Evolutionary conservation across 2,797 vertebrate species (phyloP).

Genomic region (Staurois parvus): DNA sequence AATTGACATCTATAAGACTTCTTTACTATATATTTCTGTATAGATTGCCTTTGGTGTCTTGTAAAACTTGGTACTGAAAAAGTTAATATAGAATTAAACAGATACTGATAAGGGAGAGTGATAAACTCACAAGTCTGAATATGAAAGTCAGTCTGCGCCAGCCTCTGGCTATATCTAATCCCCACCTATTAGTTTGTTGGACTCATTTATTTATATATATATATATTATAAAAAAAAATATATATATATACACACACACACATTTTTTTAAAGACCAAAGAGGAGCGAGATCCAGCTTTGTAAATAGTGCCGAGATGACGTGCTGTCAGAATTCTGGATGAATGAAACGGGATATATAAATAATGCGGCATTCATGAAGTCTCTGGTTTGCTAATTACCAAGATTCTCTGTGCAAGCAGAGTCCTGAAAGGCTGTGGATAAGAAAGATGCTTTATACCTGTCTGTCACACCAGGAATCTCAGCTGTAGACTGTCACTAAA

Average conservation of each 20-base stretch:
- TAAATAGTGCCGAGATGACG: constrained; percentile 82
- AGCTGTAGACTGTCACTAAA: constrained; percentile 78
- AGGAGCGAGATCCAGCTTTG: constrained; percentile 70
- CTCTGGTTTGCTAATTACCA: constrained; percentile 84
- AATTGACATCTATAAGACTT: too few relatives aligned
- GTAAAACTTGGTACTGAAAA: background rate
- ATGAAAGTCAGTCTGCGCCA: constrained; percentile 69
- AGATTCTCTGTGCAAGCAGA: constrained; percentile 78
- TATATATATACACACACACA: too few relatives aligned
- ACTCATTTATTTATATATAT: constrained; percentile 56
- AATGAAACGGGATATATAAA: constrained; percentile 70
- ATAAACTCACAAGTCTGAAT: constrained; percentile 52
- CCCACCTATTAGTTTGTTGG: constrained; percentile 81
- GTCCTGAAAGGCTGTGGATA: constrained; percentile 76
- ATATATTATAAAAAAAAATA: too few relatives aligned
- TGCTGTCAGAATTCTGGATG: constrained; percentile 78
- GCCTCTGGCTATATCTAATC: constrained; percentile 77
- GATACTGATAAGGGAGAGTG: constrained; percentile 43
- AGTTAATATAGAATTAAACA: constrained; percentile 17
- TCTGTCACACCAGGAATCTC: constrained; percentile 78
- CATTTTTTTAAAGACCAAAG: constrained; percentile 60
- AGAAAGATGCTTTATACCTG: constrained; percentile 81
- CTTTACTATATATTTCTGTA: background rate
- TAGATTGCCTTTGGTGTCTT: background rate
- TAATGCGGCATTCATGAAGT: constrained; percentile 77